Base-by-base conservation (phyloP, 1,140 invertebrate genomes). In the Aradophagus sp. region DNA sequence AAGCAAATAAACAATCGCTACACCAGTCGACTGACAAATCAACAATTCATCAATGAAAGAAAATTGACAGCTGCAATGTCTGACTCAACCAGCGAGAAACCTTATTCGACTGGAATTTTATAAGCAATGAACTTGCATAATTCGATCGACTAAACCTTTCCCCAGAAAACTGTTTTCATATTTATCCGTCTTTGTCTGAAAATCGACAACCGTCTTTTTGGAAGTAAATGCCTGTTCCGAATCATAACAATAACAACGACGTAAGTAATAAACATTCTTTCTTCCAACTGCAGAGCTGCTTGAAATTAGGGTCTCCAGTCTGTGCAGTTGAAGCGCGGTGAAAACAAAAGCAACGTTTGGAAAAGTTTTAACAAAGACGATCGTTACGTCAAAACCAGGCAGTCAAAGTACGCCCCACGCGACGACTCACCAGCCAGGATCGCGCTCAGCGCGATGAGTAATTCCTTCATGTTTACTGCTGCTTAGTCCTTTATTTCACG, bases 341-440 rank as follows among this genome's bases (percentile, higher is more conserved):
- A 29, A 12, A n/a, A 19, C 1, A 35, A 29, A 47, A 66, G 7
- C 12, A 58, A 48, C 23, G 8, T 23, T 4, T 23, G 8, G 12
- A 31, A 53, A 29, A n/a, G 6, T 12, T 50, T 35, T n/a, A 63
- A 70, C 67, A 63, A 70, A 63, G 52, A 39, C 7, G 35, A 38
- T 36, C n/a, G 32, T 61, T 29, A 52, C 50, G 52, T 44, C 26
- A 44, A 62, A 62, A 29, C 4, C 5, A 19, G 34, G 1, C 19
- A 52, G 31, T 53, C 48, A 63, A 53, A 63, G 47, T 44, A 16
- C 32, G 58, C 45, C 39, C 34, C 10, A n/a, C 20, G 20, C 27
- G 32, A 63, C 41, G 14, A 71, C 78, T 81, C 50, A 84, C 83
- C 78, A 78, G 77, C 74, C 50, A 84, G 42, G 35, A 80, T 75